Evolutionary conservation across 2,113 vertebrate genomes (phyloP).

Genomic region (Colossoma macropomum): DNA sequence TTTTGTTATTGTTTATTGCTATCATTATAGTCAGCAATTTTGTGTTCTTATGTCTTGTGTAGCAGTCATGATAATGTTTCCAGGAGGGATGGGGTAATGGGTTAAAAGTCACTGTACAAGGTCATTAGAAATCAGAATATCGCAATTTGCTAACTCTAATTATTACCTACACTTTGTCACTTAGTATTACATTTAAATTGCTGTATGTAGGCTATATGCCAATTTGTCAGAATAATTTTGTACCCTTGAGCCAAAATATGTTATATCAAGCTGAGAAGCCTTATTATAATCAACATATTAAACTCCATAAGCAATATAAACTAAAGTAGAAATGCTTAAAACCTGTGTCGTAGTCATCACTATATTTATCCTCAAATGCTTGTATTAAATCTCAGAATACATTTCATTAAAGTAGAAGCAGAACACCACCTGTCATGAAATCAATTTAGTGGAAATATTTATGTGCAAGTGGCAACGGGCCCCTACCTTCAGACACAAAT

Average conservation of each 20-base stretch:
- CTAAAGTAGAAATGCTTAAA: neutral
- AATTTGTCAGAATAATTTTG: neutral
- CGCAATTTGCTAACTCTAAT: no score
- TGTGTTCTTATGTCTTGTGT: no score
- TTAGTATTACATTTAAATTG: no score
- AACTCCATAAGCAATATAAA: neutral
- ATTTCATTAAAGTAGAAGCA: constrained; percentile 1
- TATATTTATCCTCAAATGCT: neutral
- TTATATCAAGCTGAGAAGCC: neutral
- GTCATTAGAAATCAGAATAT: no score
- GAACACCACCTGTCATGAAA: constrained; percentile 25
- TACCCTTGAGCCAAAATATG: no score
- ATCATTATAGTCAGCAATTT: no score
- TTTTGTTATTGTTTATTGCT: no score
- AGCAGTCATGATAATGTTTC: no score
- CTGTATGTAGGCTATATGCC: neutral
- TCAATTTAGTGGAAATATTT: constrained; percentile 36
- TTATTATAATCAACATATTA: neutral
- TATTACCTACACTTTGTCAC: no score
- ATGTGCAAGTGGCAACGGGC: constrained; percentile 25
- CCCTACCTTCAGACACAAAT: constrained; percentile 36
- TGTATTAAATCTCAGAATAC: constrained; percentile 14
- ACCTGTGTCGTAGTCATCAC: neutral
- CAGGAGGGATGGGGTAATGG: no score
- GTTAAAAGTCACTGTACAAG: no score